Evolutionary conservation across 2,888 invertebrate species (phyloP).

Genomic region (Pycnomerus fuliginosus): DNA sequence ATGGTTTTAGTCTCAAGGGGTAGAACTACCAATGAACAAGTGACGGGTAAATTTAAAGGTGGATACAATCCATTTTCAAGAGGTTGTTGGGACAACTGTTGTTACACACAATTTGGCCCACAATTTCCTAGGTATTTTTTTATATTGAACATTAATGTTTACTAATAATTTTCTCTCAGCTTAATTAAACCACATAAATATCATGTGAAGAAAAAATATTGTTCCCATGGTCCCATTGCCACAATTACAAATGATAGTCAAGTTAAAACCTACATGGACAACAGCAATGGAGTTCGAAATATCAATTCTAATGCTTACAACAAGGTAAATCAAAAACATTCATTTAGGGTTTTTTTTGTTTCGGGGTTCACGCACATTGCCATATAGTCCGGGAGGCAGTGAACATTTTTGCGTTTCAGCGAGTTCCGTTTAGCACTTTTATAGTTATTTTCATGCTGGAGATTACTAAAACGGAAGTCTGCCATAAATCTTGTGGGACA

Average conservation of each 20-base stretch:
- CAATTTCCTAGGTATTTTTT: constrained; percentile 86
- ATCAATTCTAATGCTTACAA: constrained; percentile 86
- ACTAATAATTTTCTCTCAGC: constrained; percentile 48
- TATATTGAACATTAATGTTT: not conserved
- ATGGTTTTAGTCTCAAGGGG: constrained; percentile 95
- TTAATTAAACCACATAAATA: constrained; percentile 68
- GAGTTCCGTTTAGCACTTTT: too few relatives aligned
- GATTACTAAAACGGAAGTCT: too few relatives aligned
- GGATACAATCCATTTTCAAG: constrained; percentile 98
- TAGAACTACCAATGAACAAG: constrained; percentile 99
- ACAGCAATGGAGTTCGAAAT: constrained; percentile 78
- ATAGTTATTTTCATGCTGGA: too few relatives aligned
- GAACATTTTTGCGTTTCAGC: too few relatives aligned
- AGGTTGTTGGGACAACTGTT: constrained; percentile 94
- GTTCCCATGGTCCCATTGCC: constrained; percentile 54
- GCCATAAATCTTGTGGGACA: too few relatives aligned
- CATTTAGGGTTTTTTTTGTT: too few relatives aligned
- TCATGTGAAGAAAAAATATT: constrained; percentile 62
- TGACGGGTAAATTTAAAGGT: constrained; percentile 98
- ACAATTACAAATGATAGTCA: constrained; percentile 70
- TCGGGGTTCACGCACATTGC: too few relatives aligned
- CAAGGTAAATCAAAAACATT: constrained; percentile 80
- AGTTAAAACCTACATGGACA: constrained; percentile 95
- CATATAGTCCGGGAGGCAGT: too few relatives aligned
- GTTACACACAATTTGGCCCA: constrained; percentile 93